Evolutionary conservation across 2,113 vertebrate species (phyloP).

Genomic region (Oncorhynchus masou): DNA sequence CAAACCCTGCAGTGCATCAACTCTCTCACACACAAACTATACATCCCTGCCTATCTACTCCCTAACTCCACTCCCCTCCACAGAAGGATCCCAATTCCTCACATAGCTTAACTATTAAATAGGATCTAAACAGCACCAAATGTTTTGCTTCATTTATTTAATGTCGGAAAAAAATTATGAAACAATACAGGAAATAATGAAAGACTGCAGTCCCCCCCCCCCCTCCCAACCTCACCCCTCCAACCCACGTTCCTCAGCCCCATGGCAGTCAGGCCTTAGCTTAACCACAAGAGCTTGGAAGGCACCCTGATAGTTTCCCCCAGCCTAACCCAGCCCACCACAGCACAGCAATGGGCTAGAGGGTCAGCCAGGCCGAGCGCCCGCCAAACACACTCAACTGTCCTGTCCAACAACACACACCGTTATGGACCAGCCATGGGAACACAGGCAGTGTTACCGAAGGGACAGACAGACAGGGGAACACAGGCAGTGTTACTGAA

Average conservation of each 20-base stretch:
- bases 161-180: constrained; percentile 60
- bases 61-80: constrained; percentile 15
- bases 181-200: constrained; percentile 55
- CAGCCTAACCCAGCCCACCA: constrained; percentile 12
- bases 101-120: constrained; percentile 57
- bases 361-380: constrained; percentile 46
- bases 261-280: constrained; percentile 45
- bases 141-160: constrained; percentile 66
- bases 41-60: background rate
- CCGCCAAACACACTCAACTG: constrained; percentile 6
- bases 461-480: background rate
- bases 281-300: constrained; percentile 62
- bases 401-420: constrained; percentile 22
- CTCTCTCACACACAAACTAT: background rate
- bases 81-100: constrained; percentile 48
- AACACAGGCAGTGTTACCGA: background rate
- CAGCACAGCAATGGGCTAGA: constrained; percentile 42
- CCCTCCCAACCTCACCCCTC: background rate
- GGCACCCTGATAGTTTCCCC: constrained; percentile 35
- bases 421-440: background rate
- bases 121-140: constrained; percentile 52
- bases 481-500: background rate
- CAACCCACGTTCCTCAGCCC: constrained; percentile 8
- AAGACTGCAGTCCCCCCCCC: constrained; percentile 36
- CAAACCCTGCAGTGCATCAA: background rate